A percentile compares a stretch with the other conserved stretches of the same genome.
phyloP scores from a whole-genome alignment of 2,888 invertebrate species.

The Agrochola lota region DNA sequence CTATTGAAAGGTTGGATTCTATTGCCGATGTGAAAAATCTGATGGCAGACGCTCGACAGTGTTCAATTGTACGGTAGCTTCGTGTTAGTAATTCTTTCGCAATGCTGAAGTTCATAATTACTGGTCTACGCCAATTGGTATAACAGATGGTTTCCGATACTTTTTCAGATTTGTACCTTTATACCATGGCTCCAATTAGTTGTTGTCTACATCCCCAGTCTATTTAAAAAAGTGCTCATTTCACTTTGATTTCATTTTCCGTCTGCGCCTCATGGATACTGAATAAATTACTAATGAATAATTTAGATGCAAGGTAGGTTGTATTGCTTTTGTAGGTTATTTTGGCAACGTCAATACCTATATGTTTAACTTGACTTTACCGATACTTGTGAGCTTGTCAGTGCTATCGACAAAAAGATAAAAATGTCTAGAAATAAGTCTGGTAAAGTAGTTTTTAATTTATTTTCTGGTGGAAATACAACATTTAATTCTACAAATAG shows the following conservation, averaged over 20 bases:
- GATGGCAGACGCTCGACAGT: conserved; percentile 43
- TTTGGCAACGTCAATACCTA: conserved; percentile 25
- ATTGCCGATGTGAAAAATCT: conserved; percentile 63
- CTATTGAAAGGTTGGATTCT: conserved; percentile 69
- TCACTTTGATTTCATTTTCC: conserved; percentile 39
- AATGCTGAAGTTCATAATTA: conserved; percentile 65
- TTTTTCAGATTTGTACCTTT: conserved; percentile 3
- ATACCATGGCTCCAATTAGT: conserved; percentile 18
- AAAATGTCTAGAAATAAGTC: conserved; percentile 3
- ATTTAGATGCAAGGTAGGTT: neutral
- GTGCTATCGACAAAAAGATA: neutral
- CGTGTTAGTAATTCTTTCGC: conserved; percentile 51
- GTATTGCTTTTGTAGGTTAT: conserved; percentile 20
- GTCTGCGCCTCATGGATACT: conserved; percentile 1
- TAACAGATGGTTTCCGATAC: conserved; percentile 12
- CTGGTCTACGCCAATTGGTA: conserved; percentile 36
- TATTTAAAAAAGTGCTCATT: neutral
- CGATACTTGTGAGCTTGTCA: neutral
- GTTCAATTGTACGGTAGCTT: conserved; percentile 51
- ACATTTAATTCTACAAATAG: conserved; percentile 26
- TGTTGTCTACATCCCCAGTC: conserved; percentile 15
- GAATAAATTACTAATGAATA: neutral
- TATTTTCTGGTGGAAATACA: conserved; percentile 10
- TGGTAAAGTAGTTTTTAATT: neutral
- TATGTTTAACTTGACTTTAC: neutral